Base-by-base conservation (phyloP, 2,888 invertebrate genomes). In the Scaptomyza caliginosa region DNA sequence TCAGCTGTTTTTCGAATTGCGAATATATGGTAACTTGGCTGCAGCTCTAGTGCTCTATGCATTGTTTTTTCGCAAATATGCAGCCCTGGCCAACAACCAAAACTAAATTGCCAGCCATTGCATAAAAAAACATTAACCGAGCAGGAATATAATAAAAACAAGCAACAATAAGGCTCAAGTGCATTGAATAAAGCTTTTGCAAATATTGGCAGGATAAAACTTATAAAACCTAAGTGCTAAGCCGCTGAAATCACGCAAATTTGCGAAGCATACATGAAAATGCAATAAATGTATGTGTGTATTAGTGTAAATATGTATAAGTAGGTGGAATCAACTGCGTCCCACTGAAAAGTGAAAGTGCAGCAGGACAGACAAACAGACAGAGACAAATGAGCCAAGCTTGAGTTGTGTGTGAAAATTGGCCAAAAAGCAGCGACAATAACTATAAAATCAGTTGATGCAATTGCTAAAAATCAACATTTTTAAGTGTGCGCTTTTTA, bases 261-360 rank as follows among this genome's bases (percentile, higher is more conserved):
- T 59, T 32, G 50, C 19, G 28, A 38, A 39, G 36, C 13, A n/a
- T 26, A 32, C 8, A 48, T 52, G 39, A 75, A 76, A 67, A 72
- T 74, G 76, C 72, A 72, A 67, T 74, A 72, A 71, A 54, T 34
- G 70, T 69, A 74, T 69, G 69, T 58, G 21, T 54, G 46, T 19
- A 21, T 51, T 36, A 13, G 36, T 63, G 43, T 62, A 63, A 59
- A 63, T 57, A 70, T 57, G 63, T 67, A 46, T 39, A 67, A 67
- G 67, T 79, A 77, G 74, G 74, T 71, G 66, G 71, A 62, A 60
- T 19, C 50, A 80, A 80, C 65, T 81, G 86, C 86, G 81, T 84
- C 81, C 84, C 82, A 84, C 68, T 68, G 64, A 83, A 86, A 83
- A 83, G 83, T 83, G 83, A 87, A 83, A 83, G 86, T 87, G 83